These are phyloP conservation scores for Acridotheres tristis DNA, from an alignment of 2,797 vertebrate species.

Conservation along the genomic window DNA sequence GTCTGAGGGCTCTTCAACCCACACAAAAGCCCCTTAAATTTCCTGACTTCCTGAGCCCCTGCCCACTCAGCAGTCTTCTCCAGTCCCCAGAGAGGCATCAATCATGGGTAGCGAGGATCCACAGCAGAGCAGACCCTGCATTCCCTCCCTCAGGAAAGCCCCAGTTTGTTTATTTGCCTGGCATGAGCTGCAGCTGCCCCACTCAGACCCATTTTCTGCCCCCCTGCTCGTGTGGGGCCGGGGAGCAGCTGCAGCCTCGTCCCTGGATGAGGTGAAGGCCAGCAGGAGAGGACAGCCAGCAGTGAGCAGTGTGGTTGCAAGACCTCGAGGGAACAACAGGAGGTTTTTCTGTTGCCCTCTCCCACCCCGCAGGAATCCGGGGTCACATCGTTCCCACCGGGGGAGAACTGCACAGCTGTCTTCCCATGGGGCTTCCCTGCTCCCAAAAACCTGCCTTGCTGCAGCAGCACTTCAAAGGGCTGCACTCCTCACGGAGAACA, in stretches of 20 bases:
- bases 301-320: accelerated
- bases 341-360: not conserved
- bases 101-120: accelerated
- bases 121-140: not conserved
- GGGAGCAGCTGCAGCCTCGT: not conserved
- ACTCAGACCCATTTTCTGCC: accelerated
- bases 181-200: not conserved
- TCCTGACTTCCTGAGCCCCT: not conserved
- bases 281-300: accelerated
- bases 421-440: not conserved
- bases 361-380: not conserved
- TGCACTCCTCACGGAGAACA: too few relatives aligned
- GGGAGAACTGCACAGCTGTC: constrained; percentile 23
- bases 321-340: not conserved
- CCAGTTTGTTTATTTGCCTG: not conserved
- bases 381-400: not conserved
- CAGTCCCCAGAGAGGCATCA: not conserved
- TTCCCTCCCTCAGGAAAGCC: not conserved
- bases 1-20: not conserved
- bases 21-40: not conserved
- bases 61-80: not conserved
- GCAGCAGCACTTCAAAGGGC: not conserved
- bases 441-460: not conserved
- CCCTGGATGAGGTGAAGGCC: not conserved
- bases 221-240: accelerated